Evolutionary conservation across 2,113 vertebrate genomes (phyloP).

Genomic region (Phalacrocorax pelagicus): DNA sequence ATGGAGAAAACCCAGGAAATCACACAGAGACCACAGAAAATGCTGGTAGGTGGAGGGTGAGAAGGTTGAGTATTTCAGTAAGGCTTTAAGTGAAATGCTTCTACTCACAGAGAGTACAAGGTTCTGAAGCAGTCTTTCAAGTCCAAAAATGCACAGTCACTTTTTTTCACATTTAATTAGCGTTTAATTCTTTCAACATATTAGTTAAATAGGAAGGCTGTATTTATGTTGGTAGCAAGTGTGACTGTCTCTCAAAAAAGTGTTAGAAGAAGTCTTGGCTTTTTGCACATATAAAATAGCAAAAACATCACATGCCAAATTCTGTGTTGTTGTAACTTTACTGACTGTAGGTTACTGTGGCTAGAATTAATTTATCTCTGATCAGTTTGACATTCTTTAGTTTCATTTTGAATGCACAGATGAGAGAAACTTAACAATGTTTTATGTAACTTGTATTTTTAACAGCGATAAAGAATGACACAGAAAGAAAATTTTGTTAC

Average conservation of each 20-base stretch:
- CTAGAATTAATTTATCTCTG: background rate
- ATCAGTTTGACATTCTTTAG: background rate
- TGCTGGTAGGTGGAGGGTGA: slow-evolving; percentile 74
- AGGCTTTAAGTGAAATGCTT: background rate
- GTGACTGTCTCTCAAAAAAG: background rate
- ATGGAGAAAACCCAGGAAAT: slow-evolving; percentile 84
- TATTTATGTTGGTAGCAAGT: background rate
- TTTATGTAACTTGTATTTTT: slow-evolving; percentile 51
- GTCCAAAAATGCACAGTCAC: background rate
- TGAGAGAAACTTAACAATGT: background rate
- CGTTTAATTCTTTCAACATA: background rate
- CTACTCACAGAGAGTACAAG: background rate
- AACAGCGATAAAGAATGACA: slow-evolving; percentile 89
- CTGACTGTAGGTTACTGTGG: background rate
- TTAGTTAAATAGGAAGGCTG: background rate
- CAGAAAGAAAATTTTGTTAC: slow-evolving; percentile 92
- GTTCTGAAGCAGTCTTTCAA: background rate
- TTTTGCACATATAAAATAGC: background rate
- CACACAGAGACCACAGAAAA: slow-evolving; percentile 73
- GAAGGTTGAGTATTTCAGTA: background rate
- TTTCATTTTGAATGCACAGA: background rate
- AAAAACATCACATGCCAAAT: background rate
- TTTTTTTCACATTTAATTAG: background rate
- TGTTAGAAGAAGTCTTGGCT: background rate
- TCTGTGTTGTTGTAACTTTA: background rate